Conservation (phyloP, 2,797 vertebrate species). For the Eleutherodactylus coqui region DNA sequence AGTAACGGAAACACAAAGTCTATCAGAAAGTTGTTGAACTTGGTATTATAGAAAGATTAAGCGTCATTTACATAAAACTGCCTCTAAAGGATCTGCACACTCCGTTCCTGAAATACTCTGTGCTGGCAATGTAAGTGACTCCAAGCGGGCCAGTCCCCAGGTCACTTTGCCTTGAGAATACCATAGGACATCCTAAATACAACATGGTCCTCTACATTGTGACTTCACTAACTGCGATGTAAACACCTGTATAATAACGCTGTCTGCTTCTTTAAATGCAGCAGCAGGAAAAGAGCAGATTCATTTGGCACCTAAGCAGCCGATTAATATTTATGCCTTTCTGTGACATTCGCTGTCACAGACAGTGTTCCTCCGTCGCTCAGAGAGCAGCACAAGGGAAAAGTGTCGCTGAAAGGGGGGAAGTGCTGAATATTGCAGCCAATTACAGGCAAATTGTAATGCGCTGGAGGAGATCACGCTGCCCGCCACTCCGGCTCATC, state of each 20-base stretch:
- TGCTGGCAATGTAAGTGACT: too few relatives aligned
- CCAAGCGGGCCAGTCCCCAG: too few relatives aligned
- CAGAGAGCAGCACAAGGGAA: slow-evolving; percentile 65
- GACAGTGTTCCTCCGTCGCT: slow-evolving; percentile 58
- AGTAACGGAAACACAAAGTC: background rate
- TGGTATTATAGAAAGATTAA: background rate
- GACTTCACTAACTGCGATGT: background rate
- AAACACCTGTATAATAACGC: background rate
- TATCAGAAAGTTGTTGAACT: background rate
- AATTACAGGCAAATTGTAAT: background rate
- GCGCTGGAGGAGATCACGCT: slow-evolving; percentile 66
- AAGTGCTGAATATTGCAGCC: slow-evolving; percentile 62
- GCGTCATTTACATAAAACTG: background rate
- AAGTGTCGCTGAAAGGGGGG: slow-evolving; percentile 66
- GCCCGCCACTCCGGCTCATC: slow-evolving; percentile 67
- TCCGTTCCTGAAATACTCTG: background rate
- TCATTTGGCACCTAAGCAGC: slow-evolving; percentile 38
- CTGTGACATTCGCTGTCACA: slow-evolving; percentile 35
- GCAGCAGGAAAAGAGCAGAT: slow-evolving; percentile 35
- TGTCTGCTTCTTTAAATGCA: slow-evolving; percentile 32
- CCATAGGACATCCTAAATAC: too few relatives aligned
- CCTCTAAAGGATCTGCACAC: background rate
- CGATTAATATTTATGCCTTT: slow-evolving; percentile 45
- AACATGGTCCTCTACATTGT: too few relatives aligned
- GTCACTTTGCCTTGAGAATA: too few relatives aligned